Percentiles rank a stretch among this genome's conserved stretches.
Conservation (phyloP, 2,113 vertebrate species). For the Python bivittatus region DNA sequence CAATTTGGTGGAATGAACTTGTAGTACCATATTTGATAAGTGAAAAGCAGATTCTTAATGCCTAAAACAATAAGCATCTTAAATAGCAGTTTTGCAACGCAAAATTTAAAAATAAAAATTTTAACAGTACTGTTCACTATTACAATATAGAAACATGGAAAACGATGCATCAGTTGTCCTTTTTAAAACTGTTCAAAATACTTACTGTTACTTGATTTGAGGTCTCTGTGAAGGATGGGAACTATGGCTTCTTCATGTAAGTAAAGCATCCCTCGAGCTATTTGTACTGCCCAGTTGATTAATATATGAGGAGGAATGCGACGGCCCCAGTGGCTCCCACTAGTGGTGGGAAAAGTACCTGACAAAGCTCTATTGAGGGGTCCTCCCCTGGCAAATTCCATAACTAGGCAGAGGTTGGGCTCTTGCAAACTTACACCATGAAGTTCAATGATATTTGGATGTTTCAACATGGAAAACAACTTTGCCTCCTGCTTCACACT, state of each 20-base stretch:
- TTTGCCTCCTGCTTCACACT: constrained; percentile 89
- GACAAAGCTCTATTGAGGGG: constrained; percentile 88
- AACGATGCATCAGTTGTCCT: not conserved
- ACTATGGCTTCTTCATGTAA: constrained; percentile 91
- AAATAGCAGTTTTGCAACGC: not conserved
- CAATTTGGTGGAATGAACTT: not conserved
- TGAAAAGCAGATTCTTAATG: constrained; percentile 3
- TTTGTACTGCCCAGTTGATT: constrained; percentile 96
- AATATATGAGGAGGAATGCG: constrained; percentile 91
- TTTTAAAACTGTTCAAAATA: not conserved
- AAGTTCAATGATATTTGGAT: constrained; percentile 90
- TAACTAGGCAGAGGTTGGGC: constrained; percentile 92
- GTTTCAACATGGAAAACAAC: constrained; percentile 89
- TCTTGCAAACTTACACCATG: constrained; percentile 89
- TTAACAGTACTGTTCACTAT: not conserved
- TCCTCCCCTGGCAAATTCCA: constrained; percentile 92
- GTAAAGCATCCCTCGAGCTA: constrained; percentile 92
- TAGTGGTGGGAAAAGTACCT: constrained; percentile 35
- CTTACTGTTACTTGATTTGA: constrained; percentile 98
- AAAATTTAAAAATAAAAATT: not conserved
- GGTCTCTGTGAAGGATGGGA: constrained; percentile 91
- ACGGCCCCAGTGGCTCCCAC: constrained; percentile 64
- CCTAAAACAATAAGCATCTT: not conserved
- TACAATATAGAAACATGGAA: not conserved
- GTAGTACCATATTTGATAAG: not conserved